Evolutionary conservation across 2,797 vertebrate genomes (phyloP).

Genomic region (Coluber constrictor): DNA sequence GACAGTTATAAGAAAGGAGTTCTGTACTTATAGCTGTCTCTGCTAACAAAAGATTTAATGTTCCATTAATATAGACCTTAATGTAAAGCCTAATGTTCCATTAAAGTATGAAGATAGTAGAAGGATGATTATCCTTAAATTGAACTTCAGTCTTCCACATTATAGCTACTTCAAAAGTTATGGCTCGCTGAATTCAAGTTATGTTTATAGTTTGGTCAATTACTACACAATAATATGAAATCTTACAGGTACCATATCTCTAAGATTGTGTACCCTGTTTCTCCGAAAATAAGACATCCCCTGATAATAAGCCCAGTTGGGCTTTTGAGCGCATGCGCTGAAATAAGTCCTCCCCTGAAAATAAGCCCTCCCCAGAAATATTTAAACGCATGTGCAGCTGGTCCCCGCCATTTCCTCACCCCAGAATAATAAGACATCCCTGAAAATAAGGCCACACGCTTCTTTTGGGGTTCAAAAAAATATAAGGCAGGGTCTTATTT

Average conservation of each 20-base stretch:
- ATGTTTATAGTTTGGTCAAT: neutral
- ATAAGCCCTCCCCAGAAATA: no score
- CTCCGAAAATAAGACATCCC: no score
- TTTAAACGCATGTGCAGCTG: no score
- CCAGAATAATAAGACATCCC: no score
- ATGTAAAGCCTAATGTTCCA: neutral
- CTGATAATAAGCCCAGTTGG: no score
- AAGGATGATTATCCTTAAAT: neutral
- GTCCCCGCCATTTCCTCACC: no score
- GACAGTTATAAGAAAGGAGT: neutral
- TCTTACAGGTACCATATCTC: neutral
- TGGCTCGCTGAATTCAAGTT: neutral
- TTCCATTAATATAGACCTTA: neutral
- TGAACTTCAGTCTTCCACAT: neutral
- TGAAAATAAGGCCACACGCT: no score
- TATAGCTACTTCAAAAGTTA: neutral
- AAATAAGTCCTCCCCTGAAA: no score
- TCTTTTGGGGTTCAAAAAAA: no score
- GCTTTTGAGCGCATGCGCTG: no score
- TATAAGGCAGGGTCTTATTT: no score
- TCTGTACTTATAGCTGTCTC: neutral
- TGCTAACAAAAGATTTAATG: neutral
- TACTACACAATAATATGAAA: neutral
- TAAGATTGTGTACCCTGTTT: neutral
- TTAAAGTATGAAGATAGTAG: neutral